These are phyloP conservation scores for Trichopoda pennipes DNA, from an alignment of 2,888 invertebrate genomes.

Conservation along the genomic window DNA sequence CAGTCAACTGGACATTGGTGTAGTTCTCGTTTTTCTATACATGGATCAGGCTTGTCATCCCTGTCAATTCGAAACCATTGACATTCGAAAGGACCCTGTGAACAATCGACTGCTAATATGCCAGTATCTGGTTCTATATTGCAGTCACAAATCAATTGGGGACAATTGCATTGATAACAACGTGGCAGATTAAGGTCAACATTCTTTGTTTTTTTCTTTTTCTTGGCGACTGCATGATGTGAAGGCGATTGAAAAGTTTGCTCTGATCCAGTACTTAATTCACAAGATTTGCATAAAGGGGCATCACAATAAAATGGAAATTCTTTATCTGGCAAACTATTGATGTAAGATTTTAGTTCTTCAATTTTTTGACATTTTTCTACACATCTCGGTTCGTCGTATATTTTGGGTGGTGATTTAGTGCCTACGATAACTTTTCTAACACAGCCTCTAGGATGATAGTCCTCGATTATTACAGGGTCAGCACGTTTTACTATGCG, in stretches of 20 bases:
- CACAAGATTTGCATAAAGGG: background rate
- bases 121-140: constrained; percentile 74
- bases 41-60: constrained; percentile 68
- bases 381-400: constrained; percentile 10
- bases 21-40: constrained; percentile 70
- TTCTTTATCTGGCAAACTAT: constrained; percentile 12
- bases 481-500: constrained; percentile 72
- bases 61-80: constrained; percentile 74
- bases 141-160: constrained; percentile 76
- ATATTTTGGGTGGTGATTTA: background rate
- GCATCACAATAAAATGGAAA: constrained; percentile 18
- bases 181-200: constrained; percentile 71
- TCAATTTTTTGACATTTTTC: constrained; percentile 49
- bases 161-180: constrained; percentile 74
- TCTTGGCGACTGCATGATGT: constrained; percentile 57
- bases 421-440: constrained; percentile 67
- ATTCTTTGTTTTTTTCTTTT: constrained; percentile 62
- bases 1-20: constrained; percentile 78
- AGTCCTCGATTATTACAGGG: constrained; percentile 69
- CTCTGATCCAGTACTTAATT: background rate
- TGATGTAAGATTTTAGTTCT: background rate
- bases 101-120: constrained; percentile 73
- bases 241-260: constrained; percentile 2
- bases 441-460: constrained; percentile 71
- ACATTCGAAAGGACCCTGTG: constrained; percentile 76